Evolutionary conservation across 2,888 invertebrate genomes (phyloP).

Genomic region (Caenorhabditis sp.): DNA sequence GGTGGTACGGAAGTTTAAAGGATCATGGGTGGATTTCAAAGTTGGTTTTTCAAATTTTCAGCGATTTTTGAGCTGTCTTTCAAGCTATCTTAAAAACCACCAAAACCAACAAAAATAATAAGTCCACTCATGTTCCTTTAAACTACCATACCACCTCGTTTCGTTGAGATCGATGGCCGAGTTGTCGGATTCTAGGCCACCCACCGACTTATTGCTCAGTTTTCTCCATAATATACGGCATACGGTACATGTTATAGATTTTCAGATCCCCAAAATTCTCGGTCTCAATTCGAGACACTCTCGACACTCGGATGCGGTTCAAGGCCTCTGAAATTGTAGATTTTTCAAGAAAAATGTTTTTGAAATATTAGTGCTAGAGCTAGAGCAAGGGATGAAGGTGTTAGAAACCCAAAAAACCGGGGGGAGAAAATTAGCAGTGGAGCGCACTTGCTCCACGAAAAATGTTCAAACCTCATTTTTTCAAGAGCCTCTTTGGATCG

Average conservation of each 20-base stretch:
- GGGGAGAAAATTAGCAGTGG: background rate
- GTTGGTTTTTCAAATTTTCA: background rate
- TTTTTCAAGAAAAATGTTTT: background rate
- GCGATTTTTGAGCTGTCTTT: no score
- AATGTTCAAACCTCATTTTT: slow-evolving; percentile 30
- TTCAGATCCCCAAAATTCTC: background rate
- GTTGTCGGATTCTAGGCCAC: no score
- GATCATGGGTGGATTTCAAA: no score
- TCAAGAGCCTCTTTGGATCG: slow-evolving; percentile 49
- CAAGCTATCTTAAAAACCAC: no score
- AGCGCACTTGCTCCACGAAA: background rate
- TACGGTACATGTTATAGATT: background rate
- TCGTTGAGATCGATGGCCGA: no score
- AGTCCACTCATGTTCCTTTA: no score
- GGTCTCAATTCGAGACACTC: slow-evolving; percentile 30
- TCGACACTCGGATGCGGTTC: slow-evolving; percentile 45
- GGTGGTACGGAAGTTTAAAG: no score
- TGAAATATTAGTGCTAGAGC: background rate
- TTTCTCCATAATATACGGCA: slow-evolving; percentile 9
- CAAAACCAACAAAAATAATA: no score
- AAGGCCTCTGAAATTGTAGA: slow-evolving; percentile 46
- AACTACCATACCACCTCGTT: no score
- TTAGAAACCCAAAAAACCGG: slow-evolving; percentile 13
- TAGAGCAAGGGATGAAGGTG: background rate
- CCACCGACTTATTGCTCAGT: no score